A percentile compares a stretch with the other conserved stretches of the same genome.
Conservation (phyloP, 2,113 vertebrate genomes). For the Ondatra zibethicus region DNA sequence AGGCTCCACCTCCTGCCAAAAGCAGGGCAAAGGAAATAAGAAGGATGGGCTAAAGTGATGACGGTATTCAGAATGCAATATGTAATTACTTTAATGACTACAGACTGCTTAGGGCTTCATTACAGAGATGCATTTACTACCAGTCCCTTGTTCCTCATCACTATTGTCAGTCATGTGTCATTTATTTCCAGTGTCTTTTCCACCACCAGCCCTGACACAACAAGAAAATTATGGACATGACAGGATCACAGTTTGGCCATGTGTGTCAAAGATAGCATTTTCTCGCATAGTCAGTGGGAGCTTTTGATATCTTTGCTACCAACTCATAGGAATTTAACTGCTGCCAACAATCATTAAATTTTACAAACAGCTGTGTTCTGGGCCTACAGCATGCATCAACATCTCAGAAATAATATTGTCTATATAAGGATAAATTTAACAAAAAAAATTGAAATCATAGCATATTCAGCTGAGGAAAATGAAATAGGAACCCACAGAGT, state of each 20-base stretch:
- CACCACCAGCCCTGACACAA: not conserved
- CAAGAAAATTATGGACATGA: conserved; percentile 29
- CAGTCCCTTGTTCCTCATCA: conserved; percentile 13
- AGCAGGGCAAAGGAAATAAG: not conserved
- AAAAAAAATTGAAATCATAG: conserved; percentile 78
- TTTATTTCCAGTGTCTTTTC: not conserved
- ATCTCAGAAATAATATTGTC: conserved; percentile 66
- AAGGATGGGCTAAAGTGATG: not conserved
- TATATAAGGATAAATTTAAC: conserved; percentile 69
- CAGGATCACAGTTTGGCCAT: conserved; percentile 7
- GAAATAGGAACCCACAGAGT: conserved; percentile 84
- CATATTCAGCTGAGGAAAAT: conserved; percentile 81
- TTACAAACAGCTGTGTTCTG: conserved; percentile 72
- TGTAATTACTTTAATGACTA: conserved; percentile 7
- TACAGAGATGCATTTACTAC: not conserved
- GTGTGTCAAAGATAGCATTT: conserved; percentile 56
- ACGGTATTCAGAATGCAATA: not conserved
- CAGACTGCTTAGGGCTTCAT: not conserved
- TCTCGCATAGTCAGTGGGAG: conserved; percentile 26
- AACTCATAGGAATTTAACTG: conserved; percentile 64
- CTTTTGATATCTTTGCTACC: conserved; percentile 52
- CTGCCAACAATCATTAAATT: conserved; percentile 64
- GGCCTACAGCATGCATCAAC: conserved; percentile 10
- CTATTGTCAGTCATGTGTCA: not conserved
- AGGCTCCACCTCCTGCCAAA: not conserved